Conservation (phyloP, 2,113 vertebrate genomes). For the Hiodon alosoides region DNA sequence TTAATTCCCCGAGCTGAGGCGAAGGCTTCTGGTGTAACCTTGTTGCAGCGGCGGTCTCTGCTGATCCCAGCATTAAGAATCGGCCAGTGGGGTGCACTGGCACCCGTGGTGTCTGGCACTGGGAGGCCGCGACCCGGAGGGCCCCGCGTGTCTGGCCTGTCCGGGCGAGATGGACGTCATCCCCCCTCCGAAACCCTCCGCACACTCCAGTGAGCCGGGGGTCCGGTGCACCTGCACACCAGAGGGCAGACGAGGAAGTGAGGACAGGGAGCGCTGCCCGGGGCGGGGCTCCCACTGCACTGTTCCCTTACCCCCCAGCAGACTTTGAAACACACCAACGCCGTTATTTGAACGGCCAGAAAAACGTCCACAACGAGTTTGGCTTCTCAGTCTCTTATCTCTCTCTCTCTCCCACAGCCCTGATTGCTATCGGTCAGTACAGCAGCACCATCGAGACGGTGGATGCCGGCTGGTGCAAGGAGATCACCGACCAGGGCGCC, state of each 20-base stretch:
- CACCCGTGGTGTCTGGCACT: not conserved
- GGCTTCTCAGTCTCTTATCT: not conserved
- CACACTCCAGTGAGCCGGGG: too few species aligned
- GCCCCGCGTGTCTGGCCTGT: not conserved
- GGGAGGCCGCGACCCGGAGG: too few species aligned
- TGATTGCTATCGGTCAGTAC: conserved; percentile 93
- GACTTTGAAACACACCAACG: too few species aligned
- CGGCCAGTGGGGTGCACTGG: not conserved
- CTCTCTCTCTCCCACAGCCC: conserved; percentile 63
- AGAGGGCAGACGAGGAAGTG: too few species aligned
- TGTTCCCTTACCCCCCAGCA: not conserved
- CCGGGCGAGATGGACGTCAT: not conserved
- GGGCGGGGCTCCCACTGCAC: not conserved
- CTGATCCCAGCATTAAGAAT: not conserved
- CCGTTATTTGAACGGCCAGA: conserved; percentile 36
- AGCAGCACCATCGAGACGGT: conserved; percentile 95
- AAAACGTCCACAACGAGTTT: conserved; percentile 33
- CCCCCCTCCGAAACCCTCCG: too few species aligned
- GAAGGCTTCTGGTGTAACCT: not conserved
- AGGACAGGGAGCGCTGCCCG: too few species aligned
- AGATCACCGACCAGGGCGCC: conserved; percentile 94
- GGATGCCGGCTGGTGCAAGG: conserved; percentile 97
- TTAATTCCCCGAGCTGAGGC: not conserved
- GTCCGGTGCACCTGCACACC: too few species aligned
- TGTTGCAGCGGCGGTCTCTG: not conserved